A percentile compares a stretch with the other conserved stretches of the same genome.
Conservation (phyloP, 2,797 vertebrate genomes). For the Thaleichthys pacificus region DNA sequence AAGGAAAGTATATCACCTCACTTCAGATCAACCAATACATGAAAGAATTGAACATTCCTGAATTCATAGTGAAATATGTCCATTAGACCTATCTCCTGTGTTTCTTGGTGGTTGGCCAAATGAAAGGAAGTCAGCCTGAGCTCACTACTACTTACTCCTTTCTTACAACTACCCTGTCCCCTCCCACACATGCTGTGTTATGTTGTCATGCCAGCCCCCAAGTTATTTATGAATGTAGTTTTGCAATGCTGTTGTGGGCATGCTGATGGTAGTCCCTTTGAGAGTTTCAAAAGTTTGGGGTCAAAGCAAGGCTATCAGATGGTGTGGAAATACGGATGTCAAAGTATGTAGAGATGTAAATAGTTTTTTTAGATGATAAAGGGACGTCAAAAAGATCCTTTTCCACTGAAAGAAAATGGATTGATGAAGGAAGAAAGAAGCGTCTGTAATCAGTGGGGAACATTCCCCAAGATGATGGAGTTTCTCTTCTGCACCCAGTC, state of each 20-base stretch:
- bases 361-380: constrained; percentile 66
- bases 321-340: constrained; percentile 54
- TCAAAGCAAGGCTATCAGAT: constrained; percentile 61
- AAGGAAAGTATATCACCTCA: neutral
- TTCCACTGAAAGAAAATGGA: constrained; percentile 26
- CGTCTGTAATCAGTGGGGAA: constrained; percentile 47
- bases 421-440: constrained; percentile 26
- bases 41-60: neutral
- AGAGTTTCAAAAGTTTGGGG: constrained; percentile 58
- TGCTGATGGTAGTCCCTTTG: constrained; percentile 50
- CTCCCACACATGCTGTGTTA: constrained; percentile 34
- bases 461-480: constrained; percentile 43
- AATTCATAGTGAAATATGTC: neutral
- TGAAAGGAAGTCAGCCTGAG: neutral
- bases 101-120: neutral
- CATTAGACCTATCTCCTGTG: neutral
- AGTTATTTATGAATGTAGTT: constrained; percentile 59
- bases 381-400: constrained; percentile 43
- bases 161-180: constrained; percentile 15
- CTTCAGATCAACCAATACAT: neutral
- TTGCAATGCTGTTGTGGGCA: constrained; percentile 55
- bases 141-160: constrained; percentile 7
- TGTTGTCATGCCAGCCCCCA: constrained; percentile 55
- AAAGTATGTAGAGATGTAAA: constrained; percentile 43
- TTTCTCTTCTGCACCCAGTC: constrained; percentile 31